Evolutionary conservation across 1,140 invertebrate species (phyloP).

Genomic region (Lamellibrachia luymesi): DNA sequence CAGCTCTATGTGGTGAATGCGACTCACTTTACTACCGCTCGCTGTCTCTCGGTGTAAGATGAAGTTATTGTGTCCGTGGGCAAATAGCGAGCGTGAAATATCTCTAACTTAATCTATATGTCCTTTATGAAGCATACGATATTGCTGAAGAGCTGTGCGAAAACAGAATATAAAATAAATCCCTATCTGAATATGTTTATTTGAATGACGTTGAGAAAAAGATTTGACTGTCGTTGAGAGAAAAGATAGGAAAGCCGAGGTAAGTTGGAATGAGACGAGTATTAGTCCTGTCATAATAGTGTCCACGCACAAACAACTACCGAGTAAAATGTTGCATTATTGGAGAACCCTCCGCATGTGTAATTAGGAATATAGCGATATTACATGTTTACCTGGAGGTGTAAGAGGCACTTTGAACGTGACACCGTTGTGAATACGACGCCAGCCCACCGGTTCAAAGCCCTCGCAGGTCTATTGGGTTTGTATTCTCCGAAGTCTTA

Average conservation of each 20-base stretch:
- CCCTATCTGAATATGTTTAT: not conserved
- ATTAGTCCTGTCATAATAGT: not conserved
- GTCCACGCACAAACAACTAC: not conserved
- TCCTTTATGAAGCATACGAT: not conserved
- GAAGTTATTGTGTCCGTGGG: not conserved
- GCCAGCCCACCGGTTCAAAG: no score
- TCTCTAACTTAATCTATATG: not conserved
- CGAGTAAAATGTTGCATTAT: not conserved
- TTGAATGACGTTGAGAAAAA: not conserved
- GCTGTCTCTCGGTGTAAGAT: not conserved
- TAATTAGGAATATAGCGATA: no score
- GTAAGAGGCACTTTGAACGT: not conserved
- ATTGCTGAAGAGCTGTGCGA: not conserved
- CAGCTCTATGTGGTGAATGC: not conserved
- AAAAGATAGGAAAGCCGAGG: not conserved
- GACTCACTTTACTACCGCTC: not conserved
- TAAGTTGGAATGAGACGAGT: not conserved
- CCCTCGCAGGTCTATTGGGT: not conserved
- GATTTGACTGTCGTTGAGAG: not conserved
- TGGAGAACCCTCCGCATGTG: no score
- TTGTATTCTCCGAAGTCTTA: not conserved
- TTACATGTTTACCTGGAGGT: no score
- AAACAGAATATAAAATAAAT: not conserved
- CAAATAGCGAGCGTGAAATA: not conserved
- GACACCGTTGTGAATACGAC: not conserved